These are phyloP conservation scores for Morone chrysops DNA, from an alignment of 2,113 vertebrate genomes.

Conservation along the genomic window DNA sequence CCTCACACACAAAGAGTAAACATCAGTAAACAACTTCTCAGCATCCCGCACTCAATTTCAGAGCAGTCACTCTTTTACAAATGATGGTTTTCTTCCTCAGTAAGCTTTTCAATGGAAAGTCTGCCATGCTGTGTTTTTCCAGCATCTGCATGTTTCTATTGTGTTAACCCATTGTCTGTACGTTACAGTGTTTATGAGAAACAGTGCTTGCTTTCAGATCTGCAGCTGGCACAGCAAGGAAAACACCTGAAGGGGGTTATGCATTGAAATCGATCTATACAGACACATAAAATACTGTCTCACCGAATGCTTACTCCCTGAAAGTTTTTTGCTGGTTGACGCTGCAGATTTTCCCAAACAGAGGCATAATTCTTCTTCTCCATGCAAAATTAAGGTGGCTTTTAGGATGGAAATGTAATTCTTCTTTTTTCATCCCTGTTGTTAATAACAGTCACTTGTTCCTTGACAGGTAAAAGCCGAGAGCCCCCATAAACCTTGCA, in stretches of 20 bases:
- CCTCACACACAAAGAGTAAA: slow-evolving; percentile 58
- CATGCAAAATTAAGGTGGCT: slow-evolving; percentile 44
- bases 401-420: slow-evolving; percentile 55
- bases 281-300: slow-evolving; percentile 43
- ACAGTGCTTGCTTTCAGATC: slow-evolving; percentile 9
- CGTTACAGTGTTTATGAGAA: background rate
- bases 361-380: slow-evolving; percentile 43
- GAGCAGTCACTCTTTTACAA: slow-evolving; percentile 43
- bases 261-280: slow-evolving; percentile 11
- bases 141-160: background rate
- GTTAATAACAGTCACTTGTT: slow-evolving; percentile 70
- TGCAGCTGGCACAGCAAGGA: background rate
- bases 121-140: background rate
- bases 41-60: slow-evolving; percentile 44
- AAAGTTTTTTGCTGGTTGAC: slow-evolving; percentile 49
- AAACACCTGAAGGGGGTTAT: slow-evolving; percentile 18
- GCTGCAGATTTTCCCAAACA: slow-evolving; percentile 42
- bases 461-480: slow-evolving; percentile 63
- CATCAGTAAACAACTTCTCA: slow-evolving; percentile 57
- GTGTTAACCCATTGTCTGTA: background rate
- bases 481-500: slow-evolving; percentile 67
- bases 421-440: slow-evolving; percentile 51
- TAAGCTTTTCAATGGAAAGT: slow-evolving; percentile 11
- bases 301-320: slow-evolving; percentile 21
- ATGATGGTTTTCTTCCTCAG: slow-evolving; percentile 32